Conservation (phyloP, 2,888 invertebrate species). For the Eupithecia inturbata region DNA sequence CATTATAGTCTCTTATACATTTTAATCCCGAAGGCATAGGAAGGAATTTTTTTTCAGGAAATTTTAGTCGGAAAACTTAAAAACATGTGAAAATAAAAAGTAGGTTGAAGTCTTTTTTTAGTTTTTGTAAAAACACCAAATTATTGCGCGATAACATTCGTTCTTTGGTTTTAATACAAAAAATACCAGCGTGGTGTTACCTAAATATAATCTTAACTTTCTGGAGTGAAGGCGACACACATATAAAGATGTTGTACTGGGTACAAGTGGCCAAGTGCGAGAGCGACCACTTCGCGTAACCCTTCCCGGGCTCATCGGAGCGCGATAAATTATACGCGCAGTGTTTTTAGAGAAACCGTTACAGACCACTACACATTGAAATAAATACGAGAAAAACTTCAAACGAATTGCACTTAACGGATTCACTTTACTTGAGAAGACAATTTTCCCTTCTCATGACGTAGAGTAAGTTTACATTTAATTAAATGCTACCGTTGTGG, state of each 20-base stretch:
- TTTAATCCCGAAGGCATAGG: no score
- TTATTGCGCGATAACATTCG: no score
- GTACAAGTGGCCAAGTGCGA: not conserved
- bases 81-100: no score
- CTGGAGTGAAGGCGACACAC: no score
- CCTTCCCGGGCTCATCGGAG: conserved; percentile 12
- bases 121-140: not conserved
- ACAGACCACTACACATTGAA: conserved; percentile 3
- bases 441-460: not conserved
- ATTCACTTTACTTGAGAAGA: not conserved
- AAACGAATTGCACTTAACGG: not conserved
- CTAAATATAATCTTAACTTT: no score
- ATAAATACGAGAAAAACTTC: not conserved
- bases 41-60: no score
- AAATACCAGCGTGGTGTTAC: no score
- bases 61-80: no score
- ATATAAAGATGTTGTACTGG: not conserved
- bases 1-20: no score
- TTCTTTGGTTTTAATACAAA: no score
- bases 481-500: not conserved
- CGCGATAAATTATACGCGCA: conserved; percentile 14
- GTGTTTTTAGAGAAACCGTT: not conserved
- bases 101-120: not conserved
- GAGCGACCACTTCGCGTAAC: conserved; percentile 4
- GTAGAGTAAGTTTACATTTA: not conserved